Conservation (phyloP, 1,140 invertebrate species). For the Drosophila kepulauana region DNA sequence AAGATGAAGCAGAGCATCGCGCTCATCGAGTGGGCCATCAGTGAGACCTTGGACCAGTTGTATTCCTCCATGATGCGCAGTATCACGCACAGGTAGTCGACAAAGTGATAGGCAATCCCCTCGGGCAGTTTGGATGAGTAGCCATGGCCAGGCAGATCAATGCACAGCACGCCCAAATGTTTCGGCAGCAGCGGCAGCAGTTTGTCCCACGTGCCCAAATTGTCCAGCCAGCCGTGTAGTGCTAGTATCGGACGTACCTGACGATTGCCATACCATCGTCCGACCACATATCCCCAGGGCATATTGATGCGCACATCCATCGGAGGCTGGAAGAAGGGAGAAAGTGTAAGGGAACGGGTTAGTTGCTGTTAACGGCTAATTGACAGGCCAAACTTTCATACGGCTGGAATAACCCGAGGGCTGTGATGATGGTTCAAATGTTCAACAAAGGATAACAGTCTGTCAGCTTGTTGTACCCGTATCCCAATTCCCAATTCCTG, state of each 20-base stretch:
- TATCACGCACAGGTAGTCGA: slow-evolving; percentile 87
- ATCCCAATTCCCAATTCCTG: neutral
- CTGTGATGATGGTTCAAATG: neutral
- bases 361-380: slow-evolving; percentile 35
- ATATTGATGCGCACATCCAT: slow-evolving; percentile 89
- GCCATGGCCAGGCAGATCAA: slow-evolving; percentile 91
- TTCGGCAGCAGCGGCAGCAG: slow-evolving; percentile 88
- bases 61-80: slow-evolving; percentile 88
- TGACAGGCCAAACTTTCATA: slow-evolving; percentile 44
- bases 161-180: slow-evolving; percentile 88
- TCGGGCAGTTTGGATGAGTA: slow-evolving; percentile 89
- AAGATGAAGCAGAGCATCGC: slow-evolving; percentile 87
- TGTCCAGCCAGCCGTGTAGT: slow-evolving; percentile 92
- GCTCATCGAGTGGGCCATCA: slow-evolving; percentile 90
- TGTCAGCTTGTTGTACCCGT: neutral
- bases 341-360: neutral
- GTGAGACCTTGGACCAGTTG: slow-evolving; percentile 89
- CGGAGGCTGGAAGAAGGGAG: slow-evolving; percentile 60
- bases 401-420: slow-evolving; percentile 27
- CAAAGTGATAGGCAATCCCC: slow-evolving; percentile 88
- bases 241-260: slow-evolving; percentile 88
- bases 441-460: slow-evolving; percentile 17
- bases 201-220: slow-evolving; percentile 90
- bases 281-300: slow-evolving; percentile 89
- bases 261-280: slow-evolving; percentile 89